phyloP scores from a whole-genome alignment of 2,888 invertebrate genomes.

The Glaucopsyche alexis region DNA sequence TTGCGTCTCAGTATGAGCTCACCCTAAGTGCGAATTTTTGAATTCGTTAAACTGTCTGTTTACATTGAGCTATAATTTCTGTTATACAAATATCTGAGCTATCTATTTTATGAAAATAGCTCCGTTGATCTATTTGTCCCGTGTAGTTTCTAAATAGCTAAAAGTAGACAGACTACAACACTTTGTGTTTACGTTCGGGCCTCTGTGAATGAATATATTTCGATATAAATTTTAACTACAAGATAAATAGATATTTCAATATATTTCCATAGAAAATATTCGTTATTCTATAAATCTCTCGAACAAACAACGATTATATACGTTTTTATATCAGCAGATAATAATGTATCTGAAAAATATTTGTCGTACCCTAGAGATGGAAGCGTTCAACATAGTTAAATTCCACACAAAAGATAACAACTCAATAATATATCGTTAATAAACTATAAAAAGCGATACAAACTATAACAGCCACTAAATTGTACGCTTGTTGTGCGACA shows the following conservation, averaged over 20 bases:
- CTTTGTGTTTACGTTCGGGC: background rate
- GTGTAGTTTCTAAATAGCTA: background rate
- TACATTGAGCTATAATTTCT: background rate
- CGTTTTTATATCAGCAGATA: slow-evolving; percentile 26
- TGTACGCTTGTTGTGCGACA: slow-evolving; percentile 32
- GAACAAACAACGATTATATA: slow-evolving; percentile 26
- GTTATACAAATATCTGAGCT: background rate
- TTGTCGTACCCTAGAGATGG: slow-evolving; percentile 25
- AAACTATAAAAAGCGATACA: slow-evolving; percentile 38
- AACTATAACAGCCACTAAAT: slow-evolving; percentile 39
- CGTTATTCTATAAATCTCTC: slow-evolving; percentile 27
- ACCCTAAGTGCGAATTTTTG: background rate
- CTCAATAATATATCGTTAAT: slow-evolving; percentile 33
- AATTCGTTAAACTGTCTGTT: background rate
- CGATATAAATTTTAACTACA: slow-evolving; percentile 19
- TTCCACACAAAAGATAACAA: slow-evolving; percentile 31
- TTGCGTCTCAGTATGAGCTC: no score
- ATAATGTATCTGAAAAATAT: slow-evolving; percentile 28
- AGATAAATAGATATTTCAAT: slow-evolving; percentile 28
- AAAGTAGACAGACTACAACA: background rate
- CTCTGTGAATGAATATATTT: background rate
- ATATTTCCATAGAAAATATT: slow-evolving; percentile 29
- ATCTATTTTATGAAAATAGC: background rate
- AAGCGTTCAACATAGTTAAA: slow-evolving; percentile 23
- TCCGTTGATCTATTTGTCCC: no score